Conservation (phyloP, 2,888 invertebrate genomes). For the Hypomecis punctinalis region DNA sequence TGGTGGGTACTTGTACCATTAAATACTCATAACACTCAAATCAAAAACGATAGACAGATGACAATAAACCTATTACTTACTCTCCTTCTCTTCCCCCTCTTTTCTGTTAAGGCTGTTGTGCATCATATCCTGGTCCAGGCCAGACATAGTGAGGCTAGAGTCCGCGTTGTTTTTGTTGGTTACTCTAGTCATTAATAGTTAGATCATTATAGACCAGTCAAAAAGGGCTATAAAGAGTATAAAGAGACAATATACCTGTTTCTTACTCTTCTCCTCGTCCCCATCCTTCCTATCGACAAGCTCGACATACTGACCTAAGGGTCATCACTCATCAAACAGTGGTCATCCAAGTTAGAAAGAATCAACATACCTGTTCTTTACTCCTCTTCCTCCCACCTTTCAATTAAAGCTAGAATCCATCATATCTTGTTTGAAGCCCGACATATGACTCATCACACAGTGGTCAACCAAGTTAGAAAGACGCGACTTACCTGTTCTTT, state of each 20-base stretch:
- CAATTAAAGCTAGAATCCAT: not conserved
- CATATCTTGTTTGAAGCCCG: not conserved
- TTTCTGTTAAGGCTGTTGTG: slow-evolving; percentile 64
- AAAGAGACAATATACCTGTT: no score
- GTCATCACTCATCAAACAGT: not conserved
- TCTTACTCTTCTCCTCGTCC: no score
- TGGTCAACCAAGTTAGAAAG: not conserved
- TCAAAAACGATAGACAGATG: no score
- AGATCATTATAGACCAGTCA: no score
- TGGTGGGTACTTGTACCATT: slow-evolving; percentile 70
- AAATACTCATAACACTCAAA: no score
- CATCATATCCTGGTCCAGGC: slow-evolving; percentile 82
- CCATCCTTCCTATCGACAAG: no score
- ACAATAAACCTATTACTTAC: no score
- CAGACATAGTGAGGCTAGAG: slow-evolving; percentile 85
- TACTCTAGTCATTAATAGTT: slow-evolving; percentile 76
- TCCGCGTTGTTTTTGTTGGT: slow-evolving; percentile 77
- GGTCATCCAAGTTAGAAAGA: not conserved
- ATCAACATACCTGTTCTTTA: not conserved
- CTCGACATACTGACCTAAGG: no score
- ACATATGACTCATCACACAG: not conserved
- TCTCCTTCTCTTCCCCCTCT: slow-evolving; percentile 58
- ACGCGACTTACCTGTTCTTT: slow-evolving; percentile 66
- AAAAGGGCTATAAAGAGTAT: no score
- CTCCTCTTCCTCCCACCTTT: not conserved